Evolutionary conservation across 2,113 vertebrate species (phyloP).

Genomic region (Tinamus guttatus): DNA sequence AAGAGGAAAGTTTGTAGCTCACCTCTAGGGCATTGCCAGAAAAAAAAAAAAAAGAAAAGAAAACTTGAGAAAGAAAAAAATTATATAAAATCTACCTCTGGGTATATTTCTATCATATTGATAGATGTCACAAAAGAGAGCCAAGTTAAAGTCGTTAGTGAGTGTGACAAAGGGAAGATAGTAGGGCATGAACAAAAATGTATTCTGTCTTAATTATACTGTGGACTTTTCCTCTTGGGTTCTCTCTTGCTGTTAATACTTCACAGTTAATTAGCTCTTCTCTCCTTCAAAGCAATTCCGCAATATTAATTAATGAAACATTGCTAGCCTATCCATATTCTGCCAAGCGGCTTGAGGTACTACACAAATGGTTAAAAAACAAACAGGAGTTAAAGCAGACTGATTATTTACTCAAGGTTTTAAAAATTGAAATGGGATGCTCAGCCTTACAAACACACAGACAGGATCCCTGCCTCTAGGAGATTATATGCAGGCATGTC

Average conservation of each 20-base stretch:
- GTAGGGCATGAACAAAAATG: not conserved
- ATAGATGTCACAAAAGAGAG: not conserved
- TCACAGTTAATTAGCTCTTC: constrained; percentile 40
- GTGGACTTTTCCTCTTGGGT: constrained; percentile 41
- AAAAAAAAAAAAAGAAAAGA: not conserved
- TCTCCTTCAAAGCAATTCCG: not conserved
- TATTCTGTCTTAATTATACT: constrained; percentile 52
- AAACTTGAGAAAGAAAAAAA: not conserved
- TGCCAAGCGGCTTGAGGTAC: not conserved
- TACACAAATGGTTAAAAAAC: constrained; percentile 51
- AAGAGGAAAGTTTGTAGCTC: not conserved
- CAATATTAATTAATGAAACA: constrained; percentile 37
- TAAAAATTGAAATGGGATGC: not conserved
- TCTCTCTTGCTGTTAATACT: not conserved
- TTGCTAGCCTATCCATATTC: constrained; percentile 22
- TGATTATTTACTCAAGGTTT: not conserved
- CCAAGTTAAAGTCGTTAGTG: constrained; percentile 14
- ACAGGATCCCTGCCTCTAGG: not conserved
- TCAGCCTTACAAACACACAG: not conserved
- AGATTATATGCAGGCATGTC: not conserved
- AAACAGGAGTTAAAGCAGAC: not conserved
- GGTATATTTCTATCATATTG: not conserved
- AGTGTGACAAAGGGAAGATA: not conserved
- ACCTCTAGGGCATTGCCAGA: fast-evolving
- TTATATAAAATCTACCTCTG: not conserved